Percentiles rank a stretch among this genome's conserved stretches.
phyloP scores from a whole-genome alignment of 2,888 invertebrate genomes.

The Selenia dentaria region DNA sequence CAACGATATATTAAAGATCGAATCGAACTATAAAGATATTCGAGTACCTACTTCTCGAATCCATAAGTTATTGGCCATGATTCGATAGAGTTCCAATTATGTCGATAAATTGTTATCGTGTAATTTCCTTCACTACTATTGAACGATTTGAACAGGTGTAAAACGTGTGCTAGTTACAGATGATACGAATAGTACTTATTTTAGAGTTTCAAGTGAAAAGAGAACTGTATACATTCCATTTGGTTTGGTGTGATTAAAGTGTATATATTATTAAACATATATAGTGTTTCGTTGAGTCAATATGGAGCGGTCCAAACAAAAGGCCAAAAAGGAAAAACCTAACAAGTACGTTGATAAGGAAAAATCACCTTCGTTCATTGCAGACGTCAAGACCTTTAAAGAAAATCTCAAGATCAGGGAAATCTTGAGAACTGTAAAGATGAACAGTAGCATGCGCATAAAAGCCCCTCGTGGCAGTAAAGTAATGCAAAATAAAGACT shows the following conservation, averaged over 20 bases:
- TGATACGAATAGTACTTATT: constrained; percentile 48
- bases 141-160: constrained; percentile 72
- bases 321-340: constrained; percentile 62
- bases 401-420: constrained; percentile 75
- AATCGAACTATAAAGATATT: constrained; percentile 23
- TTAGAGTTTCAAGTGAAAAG: constrained; percentile 26
- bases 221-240: constrained; percentile 31
- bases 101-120: constrained; percentile 62
- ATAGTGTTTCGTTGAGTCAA: constrained; percentile 25
- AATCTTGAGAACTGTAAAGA: constrained; percentile 72
- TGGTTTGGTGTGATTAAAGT: constrained; percentile 32
- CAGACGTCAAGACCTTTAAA: constrained; percentile 67
- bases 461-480: constrained; percentile 68
- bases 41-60: constrained; percentile 27
- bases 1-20: constrained; percentile 30
- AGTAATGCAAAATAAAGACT: constrained; percentile 67
- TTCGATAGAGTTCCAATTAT: constrained; percentile 41
- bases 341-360: constrained; percentile 56
- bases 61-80: constrained; percentile 36
- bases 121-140: constrained; percentile 56
- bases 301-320: constrained; percentile 68
- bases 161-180: constrained; percentile 47
- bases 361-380: constrained; percentile 51
- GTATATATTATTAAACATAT: constrained; percentile 15
- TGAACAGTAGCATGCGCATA: constrained; percentile 72